phyloP scores from a whole-genome alignment of 2,888 invertebrate genomes.

The Rhingia rostrata region DNA sequence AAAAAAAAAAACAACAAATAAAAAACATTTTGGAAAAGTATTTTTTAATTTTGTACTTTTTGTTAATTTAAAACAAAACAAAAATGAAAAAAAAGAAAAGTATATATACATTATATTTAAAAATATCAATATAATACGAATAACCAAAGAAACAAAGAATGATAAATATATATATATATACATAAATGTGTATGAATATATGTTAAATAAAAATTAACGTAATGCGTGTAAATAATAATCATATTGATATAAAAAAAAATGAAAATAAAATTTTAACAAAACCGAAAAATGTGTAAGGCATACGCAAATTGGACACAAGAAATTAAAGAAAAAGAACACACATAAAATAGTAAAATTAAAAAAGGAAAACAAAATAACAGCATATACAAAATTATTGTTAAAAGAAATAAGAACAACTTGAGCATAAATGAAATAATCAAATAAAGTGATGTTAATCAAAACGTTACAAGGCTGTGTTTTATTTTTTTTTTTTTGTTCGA shows the following conservation, averaged over 20 bases:
- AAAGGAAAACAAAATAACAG: conserved; percentile 14
- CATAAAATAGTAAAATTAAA: conserved; percentile 42
- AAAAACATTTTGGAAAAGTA: conserved; percentile 66
- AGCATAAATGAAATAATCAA: conserved; percentile 68
- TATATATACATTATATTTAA: conserved; percentile 29
- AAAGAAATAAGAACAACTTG: conserved; percentile 57
- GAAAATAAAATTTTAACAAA: conserved; percentile 28
- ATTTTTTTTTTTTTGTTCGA: background rate
- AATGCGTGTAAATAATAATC: conserved; percentile 69
- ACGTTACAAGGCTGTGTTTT: conserved; percentile 43
- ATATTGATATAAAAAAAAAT: conserved; percentile 40
- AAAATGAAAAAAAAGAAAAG: conserved; percentile 10
- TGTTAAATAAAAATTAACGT: conserved; percentile 23
- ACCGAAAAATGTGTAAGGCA: conserved; percentile 30
- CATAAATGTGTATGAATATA: background rate
- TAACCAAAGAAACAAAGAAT: conserved; percentile 41
- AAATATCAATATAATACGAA: conserved; percentile 47
- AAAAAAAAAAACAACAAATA: conserved; percentile 27
- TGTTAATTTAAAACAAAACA: conserved; percentile 36
- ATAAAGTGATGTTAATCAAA: conserved; percentile 74
- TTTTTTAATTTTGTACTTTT: conserved; percentile 71
- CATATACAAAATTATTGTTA: conserved; percentile 58
- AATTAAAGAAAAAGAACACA: conserved; percentile 30
- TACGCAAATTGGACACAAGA: conserved; percentile 23
- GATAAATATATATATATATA: conserved; percentile 31